phyloP scores from a whole-genome alignment of 2,113 vertebrate genomes.

The Eolophus roseicapilla region DNA sequence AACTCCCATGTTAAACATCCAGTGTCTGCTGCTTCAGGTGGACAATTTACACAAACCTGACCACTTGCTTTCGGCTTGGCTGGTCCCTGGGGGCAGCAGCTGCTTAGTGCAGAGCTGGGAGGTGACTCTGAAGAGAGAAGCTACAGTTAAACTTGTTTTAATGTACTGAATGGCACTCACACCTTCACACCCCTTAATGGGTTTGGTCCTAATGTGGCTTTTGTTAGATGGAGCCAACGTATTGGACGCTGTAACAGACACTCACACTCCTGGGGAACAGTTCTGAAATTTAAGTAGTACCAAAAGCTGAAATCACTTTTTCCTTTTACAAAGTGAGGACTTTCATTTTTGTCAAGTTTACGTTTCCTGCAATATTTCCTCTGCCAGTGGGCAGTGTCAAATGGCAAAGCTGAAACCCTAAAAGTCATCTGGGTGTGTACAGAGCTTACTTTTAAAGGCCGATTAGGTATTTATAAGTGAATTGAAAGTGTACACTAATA shows the following conservation, averaged over 20 bases:
- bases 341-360: constrained; percentile 25
- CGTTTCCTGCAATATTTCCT: constrained; percentile 11
- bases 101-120: neutral
- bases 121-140: constrained; percentile 28
- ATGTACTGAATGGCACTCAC: neutral
- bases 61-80: neutral
- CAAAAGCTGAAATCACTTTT: constrained; percentile 36
- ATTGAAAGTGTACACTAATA: constrained; percentile 67
- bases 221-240: neutral
- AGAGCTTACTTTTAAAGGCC: constrained; percentile 50
- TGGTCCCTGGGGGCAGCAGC: neutral
- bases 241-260: neutral
- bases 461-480: constrained; percentile 32
- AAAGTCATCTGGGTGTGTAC: constrained; percentile 15
- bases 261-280: neutral
- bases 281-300: constrained; percentile 27
- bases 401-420: constrained; percentile 47
- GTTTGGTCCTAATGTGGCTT: constrained; percentile 7
- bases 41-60: neutral
- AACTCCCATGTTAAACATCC: neutral
- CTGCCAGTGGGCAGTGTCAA: constrained; percentile 49
- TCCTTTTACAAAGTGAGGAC: constrained; percentile 7
- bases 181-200: neutral
- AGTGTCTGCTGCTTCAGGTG: neutral
- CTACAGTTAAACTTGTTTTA: constrained; percentile 23